Evolutionary conservation across 2,797 vertebrate genomes (phyloP).

Genomic region (Xenops minutus): DNA sequence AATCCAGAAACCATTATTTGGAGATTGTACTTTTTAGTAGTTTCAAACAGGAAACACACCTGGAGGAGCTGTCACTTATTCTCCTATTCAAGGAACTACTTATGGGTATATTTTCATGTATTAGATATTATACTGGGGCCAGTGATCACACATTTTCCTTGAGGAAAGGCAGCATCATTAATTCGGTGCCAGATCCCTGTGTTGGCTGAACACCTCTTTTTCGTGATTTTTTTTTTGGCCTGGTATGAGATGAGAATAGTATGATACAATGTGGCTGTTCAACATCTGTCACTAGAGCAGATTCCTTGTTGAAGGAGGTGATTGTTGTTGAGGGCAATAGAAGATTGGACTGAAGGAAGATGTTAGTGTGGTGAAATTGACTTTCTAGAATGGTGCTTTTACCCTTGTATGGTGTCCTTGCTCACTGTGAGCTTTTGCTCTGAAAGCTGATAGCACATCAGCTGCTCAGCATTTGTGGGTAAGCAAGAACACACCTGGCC

Average conservation of each 20-base stretch:
- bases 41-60: not conserved
- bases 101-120: not conserved
- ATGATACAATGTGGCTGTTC: not conserved
- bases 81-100: not conserved
- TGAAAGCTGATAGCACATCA: conserved; percentile 2
- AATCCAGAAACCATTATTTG: not conserved
- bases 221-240: not conserved
- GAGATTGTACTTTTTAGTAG: not conserved
- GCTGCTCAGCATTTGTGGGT: conserved; percentile 26
- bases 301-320: not conserved
- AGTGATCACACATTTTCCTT: not conserved
- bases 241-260: not conserved
- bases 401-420: conserved; percentile 6
- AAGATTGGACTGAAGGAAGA: not conserved
- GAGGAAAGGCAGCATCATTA: not conserved
- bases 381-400: not conserved
- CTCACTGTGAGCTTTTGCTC: not conserved
- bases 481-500: conserved; percentile 56
- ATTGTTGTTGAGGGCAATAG: not conserved
- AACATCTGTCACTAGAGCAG: not conserved
- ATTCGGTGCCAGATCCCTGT: not conserved
- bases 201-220: not conserved
- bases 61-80: not conserved
- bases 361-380: not conserved
- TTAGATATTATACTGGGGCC: not conserved